These are phyloP conservation scores for Macquaria ambigua DNA, from an alignment of 2,113 vertebrate species.

Conservation along the genomic window DNA sequence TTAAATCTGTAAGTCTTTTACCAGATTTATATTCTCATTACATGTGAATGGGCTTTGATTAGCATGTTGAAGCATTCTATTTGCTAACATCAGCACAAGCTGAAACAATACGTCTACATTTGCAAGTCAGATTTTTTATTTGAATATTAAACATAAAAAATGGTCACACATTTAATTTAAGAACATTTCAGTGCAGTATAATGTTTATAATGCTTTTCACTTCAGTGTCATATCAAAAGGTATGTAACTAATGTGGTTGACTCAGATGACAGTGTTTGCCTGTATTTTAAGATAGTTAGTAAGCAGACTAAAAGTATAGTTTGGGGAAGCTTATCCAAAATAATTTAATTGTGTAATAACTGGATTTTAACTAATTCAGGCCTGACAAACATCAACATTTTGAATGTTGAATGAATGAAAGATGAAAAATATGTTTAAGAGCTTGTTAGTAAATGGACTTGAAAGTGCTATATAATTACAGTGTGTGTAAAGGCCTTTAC, in stretches of 20 bases:
- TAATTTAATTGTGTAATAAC: background rate
- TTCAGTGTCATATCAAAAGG: slow-evolving; percentile 12
- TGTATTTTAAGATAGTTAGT: background rate
- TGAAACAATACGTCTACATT: background rate
- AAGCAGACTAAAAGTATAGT: background rate
- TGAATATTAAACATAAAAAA: background rate
- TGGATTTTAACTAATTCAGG: background rate
- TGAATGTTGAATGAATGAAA: background rate
- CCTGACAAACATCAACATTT: background rate
- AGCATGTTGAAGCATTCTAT: background rate
- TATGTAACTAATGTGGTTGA: slow-evolving; percentile 20
- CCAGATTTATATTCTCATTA: too few relatives aligned
- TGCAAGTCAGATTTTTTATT: background rate
- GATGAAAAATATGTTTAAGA: background rate
- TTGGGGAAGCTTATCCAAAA: background rate
- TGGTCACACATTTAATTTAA: background rate
- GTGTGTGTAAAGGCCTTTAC: background rate
- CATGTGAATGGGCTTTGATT: background rate
- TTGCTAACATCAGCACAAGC: background rate
- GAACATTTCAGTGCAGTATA: background rate
- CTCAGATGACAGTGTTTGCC: background rate
- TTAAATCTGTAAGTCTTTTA: background rate
- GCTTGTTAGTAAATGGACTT: background rate
- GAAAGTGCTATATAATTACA: too few relatives aligned
- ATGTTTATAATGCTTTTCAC: slow-evolving; percentile 6